Evolutionary conservation across 2,113 vertebrate species (phyloP).

Genomic region (Psammodynastes pulverulentus): DNA sequence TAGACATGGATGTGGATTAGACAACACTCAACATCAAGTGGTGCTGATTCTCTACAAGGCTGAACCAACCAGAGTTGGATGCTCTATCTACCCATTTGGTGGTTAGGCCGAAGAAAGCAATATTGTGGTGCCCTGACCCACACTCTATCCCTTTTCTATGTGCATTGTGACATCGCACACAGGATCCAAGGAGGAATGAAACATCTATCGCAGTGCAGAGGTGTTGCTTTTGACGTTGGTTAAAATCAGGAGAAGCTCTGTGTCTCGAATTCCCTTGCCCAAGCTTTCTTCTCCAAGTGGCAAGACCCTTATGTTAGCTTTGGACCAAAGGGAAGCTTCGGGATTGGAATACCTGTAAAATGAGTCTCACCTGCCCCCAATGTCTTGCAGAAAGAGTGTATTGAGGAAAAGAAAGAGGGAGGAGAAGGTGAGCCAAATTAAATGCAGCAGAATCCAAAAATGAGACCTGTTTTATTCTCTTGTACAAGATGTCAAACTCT

Average conservation of each 20-base stretch:
- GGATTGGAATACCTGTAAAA: not conserved
- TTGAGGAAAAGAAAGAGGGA: not conserved
- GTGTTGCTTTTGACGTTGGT: not conserved
- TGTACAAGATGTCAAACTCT: conserved; percentile 7
- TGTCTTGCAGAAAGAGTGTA: conserved; percentile 24
- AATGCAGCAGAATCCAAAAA: not conserved
- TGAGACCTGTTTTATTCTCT: not conserved
- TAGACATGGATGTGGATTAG: not conserved
- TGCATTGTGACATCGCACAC: not conserved
- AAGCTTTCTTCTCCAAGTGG: not conserved
- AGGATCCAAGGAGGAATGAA: not conserved
- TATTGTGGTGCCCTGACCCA: not conserved
- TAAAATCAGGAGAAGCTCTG: not conserved
- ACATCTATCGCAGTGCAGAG: conserved; percentile 11
- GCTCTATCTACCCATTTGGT: not conserved
- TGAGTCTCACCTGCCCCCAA: not conserved
- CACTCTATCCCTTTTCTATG: not conserved
- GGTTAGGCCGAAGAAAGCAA: not conserved
- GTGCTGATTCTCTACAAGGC: not conserved
- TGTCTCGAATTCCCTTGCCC: not conserved
- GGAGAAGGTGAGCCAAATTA: not conserved
- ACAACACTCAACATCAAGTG: too few relatives aligned
- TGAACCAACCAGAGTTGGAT: too few relatives aligned
- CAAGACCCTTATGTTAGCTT: not conserved
- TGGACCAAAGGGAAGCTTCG: not conserved